A percentile compares a stretch with the other conserved stretches of the same genome.
Evolutionary conservation across 2,888 invertebrate species (phyloP).

Genomic region (Tryphoninae sp.): DNA sequence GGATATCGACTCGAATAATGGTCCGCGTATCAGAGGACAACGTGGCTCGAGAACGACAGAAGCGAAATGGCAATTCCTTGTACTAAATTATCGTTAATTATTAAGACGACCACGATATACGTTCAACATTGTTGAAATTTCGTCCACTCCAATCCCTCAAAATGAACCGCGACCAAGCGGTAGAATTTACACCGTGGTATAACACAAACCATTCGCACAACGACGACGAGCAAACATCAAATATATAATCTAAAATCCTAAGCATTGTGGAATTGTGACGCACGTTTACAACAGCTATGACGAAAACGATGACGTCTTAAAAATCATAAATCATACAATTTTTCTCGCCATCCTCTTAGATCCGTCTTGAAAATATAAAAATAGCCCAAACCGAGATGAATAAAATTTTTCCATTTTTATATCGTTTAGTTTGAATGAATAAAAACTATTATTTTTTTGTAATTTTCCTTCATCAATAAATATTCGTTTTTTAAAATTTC

Average conservation of each 20-base stretch:
- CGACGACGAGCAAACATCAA: constrained; percentile 6
- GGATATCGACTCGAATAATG: too few species aligned
- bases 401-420: too few species aligned
- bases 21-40: too few species aligned
- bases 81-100: too few species aligned
- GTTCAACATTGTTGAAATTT: too few species aligned
- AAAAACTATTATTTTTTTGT: too few species aligned
- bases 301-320: not conserved
- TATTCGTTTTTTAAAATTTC: not conserved
- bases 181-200: not conserved
- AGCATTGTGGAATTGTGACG: not conserved
- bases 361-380: not conserved
- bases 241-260: not conserved
- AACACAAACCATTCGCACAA: not conserved
- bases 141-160: too few species aligned
- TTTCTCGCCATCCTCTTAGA: constrained; percentile 4
- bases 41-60: too few species aligned
- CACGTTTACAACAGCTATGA: not conserved
- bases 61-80: too few species aligned
- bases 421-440: too few species aligned
- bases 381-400: too few species aligned
- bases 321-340: constrained; percentile 17
- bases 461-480: not conserved
- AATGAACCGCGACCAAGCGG: not conserved
- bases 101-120: too few species aligned